Conservation (phyloP, 2,888 invertebrate species). For the Galerucella nymphaeae region DNA sequence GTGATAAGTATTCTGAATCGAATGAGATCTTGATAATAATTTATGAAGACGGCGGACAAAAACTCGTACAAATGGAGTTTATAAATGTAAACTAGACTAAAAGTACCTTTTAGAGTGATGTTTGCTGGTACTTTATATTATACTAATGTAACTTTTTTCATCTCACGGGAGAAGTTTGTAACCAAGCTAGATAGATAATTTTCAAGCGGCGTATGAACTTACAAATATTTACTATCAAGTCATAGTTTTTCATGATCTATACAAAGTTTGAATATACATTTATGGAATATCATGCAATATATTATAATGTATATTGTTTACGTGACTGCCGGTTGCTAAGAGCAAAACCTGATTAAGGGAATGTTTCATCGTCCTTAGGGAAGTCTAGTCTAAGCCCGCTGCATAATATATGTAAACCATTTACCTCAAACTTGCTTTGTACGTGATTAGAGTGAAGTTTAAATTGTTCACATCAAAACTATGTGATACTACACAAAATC, state of each 20-base stretch:
- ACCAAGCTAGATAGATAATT: too few species aligned
- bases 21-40: too few species aligned
- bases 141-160: too few species aligned
- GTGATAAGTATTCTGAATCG: too few species aligned
- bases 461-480: background rate
- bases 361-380: background rate
- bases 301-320: background rate
- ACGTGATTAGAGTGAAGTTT: background rate
- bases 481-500: background rate
- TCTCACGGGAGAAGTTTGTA: too few species aligned
- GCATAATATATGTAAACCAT: background rate
- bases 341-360: slow-evolving; percentile 2
- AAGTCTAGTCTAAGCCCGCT: background rate
- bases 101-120: too few species aligned
- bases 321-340: background rate
- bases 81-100: too few species aligned
- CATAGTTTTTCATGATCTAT: background rate
- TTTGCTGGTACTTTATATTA: too few species aligned
- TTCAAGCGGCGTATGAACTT: too few species aligned
- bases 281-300: background rate
- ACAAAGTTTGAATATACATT: background rate
- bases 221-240: too few species aligned
- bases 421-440: background rate
- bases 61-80: too few species aligned
- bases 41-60: too few species aligned